Evolutionary conservation across 2,113 vertebrate genomes (phyloP).

Genomic region (Dicerorhinus sumatrensis): DNA sequence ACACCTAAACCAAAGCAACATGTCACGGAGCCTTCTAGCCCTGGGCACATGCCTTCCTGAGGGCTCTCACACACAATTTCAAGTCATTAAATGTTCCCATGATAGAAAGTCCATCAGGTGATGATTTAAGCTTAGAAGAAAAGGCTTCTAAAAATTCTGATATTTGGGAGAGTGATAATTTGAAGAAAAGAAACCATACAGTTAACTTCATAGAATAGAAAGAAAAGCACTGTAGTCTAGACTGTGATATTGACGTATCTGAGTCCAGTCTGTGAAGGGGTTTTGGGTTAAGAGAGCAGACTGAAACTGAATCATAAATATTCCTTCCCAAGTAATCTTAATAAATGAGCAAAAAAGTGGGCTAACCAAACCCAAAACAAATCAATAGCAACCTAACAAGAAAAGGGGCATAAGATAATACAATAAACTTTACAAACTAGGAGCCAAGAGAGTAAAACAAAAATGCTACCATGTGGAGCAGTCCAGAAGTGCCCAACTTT

Average conservation of each 20-base stretch:
- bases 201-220: not conserved
- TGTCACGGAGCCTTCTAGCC: not conserved
- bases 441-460: not conserved
- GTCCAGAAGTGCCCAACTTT: not conserved
- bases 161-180: not conserved
- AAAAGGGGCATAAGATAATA: not conserved
- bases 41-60: not conserved
- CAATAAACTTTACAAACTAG: not conserved
- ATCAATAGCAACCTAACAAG: not conserved
- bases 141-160: not conserved
- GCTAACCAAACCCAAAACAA: not conserved
- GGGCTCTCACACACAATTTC: not conserved
- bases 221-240: not conserved
- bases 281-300: not conserved
- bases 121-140: not conserved
- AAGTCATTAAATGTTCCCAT: not conserved
- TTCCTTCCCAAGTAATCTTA: not conserved
- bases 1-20: not conserved
- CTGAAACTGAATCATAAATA: not conserved
- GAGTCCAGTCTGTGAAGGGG: not conserved
- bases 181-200: not conserved
- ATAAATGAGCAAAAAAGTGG: not conserved
- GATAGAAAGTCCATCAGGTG: too few species aligned
- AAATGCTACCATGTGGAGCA: not conserved
- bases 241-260: not conserved